Evolutionary conservation across 2,113 vertebrate genomes (phyloP).

Genomic region (Tamias sibiricus): DNA sequence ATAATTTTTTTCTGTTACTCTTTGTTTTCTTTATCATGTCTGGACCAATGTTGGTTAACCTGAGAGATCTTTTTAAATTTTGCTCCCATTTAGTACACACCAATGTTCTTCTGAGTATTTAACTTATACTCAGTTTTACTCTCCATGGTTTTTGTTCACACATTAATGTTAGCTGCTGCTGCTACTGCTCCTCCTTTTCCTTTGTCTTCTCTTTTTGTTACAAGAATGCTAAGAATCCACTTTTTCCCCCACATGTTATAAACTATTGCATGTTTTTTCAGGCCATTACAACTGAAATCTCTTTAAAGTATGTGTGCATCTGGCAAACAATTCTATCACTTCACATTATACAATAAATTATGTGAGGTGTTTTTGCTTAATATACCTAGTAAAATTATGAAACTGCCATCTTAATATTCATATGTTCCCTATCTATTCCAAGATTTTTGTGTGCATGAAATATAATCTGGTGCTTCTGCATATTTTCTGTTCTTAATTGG

Average conservation of each 20-base stretch:
- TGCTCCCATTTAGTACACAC: neutral
- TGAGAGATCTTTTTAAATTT: neutral
- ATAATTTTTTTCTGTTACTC: neutral
- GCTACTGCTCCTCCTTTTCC: too few species aligned
- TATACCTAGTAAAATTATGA: neutral
- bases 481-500: neutral
- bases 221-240: too few species aligned
- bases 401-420: neutral
- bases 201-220: too few species aligned
- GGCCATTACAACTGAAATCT: too few species aligned
- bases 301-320: too few species aligned
- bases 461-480: neutral
- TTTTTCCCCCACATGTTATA: too few species aligned
- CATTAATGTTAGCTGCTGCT: neutral
- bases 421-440: neutral
- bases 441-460: neutral
- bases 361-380: too few species aligned
- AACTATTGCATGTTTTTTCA: too few species aligned
- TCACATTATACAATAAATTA: too few species aligned
- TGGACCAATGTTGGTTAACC: neutral
- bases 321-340: too few species aligned
- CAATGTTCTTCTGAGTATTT: neutral
- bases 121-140: neutral
- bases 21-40: too few species aligned
- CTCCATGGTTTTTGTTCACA: neutral